These are phyloP conservation scores for Morpho deidamia DNA, from an alignment of 2,888 invertebrate genomes.

Conservation along the genomic window DNA sequence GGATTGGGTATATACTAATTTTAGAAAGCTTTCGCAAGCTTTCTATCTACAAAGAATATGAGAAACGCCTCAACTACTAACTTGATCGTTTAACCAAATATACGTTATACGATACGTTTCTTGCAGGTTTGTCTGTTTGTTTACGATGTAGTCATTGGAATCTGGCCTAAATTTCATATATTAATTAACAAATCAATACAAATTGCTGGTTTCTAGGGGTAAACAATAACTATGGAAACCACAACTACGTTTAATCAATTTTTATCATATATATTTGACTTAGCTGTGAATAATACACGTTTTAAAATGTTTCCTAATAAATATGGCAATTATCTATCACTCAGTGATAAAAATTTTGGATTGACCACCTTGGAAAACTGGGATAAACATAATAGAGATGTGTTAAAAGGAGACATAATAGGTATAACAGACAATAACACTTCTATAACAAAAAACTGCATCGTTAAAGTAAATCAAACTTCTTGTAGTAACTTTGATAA, in stretches of 20 bases:
- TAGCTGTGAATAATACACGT: background rate
- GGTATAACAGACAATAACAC: slow-evolving; percentile 60
- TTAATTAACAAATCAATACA: background rate
- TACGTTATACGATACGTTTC: too few species aligned
- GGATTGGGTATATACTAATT: too few species aligned
- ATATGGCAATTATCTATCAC: slow-evolving; percentile 57
- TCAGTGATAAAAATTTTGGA: slow-evolving; percentile 50
- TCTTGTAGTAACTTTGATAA: slow-evolving; percentile 60
- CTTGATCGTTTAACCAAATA: too few species aligned
- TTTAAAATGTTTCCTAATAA: slow-evolving; percentile 43
- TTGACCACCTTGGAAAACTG: slow-evolving; percentile 52
- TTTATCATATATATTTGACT: background rate
- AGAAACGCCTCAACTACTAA: too few species aligned
- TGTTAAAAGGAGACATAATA: slow-evolving; percentile 64
- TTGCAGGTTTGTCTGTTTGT: too few species aligned
- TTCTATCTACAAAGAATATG: too few species aligned
- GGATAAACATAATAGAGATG: slow-evolving; percentile 55
- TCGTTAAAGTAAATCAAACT: slow-evolving; percentile 65
- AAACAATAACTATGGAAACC: background rate
- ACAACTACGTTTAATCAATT: background rate
- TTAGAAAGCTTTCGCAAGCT: too few species aligned
- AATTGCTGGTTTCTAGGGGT: background rate
- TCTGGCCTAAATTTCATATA: background rate
- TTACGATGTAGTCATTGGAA: background rate
- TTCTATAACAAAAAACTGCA: slow-evolving; percentile 62